Evolutionary conservation across 2,797 vertebrate species (phyloP).

Genomic region (Hipposideros larvatus): DNA sequence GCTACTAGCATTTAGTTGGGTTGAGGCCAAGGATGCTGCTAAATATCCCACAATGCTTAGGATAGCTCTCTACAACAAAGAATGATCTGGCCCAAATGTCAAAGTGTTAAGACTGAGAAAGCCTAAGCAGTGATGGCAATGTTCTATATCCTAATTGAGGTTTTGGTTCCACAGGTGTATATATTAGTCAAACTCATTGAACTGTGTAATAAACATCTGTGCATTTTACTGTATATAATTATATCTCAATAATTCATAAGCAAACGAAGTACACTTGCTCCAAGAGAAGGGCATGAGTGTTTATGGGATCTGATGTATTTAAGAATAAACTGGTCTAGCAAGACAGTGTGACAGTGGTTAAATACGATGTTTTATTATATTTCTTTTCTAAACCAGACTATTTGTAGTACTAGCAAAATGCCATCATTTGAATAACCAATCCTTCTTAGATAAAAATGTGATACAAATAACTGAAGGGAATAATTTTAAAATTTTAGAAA

Average conservation of each 20-base stretch:
- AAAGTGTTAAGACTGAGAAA: background rate
- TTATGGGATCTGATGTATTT: background rate
- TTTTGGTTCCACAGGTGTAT: background rate
- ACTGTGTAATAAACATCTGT: background rate
- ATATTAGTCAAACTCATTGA: slow-evolving; percentile 8
- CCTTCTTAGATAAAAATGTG: slow-evolving; percentile 15
- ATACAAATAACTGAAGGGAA: slow-evolving; percentile 37
- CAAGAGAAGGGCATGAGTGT: background rate
- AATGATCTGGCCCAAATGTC: background rate
- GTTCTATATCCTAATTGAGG: background rate
- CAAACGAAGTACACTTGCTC: slow-evolving; percentile 28
- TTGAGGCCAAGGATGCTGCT: background rate
- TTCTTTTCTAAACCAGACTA: slow-evolving; percentile 28
- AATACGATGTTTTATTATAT: slow-evolving; percentile 10
- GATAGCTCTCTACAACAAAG: background rate
- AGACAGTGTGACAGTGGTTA: background rate
- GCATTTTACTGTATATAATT: slow-evolving; percentile 57
- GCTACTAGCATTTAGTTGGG: background rate
- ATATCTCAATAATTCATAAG: slow-evolving; percentile 38
- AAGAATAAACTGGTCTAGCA: background rate
- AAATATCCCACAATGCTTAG: background rate
- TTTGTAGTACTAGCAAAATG: slow-evolving; percentile 45
- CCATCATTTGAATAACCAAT: slow-evolving; percentile 30
- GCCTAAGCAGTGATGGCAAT: background rate
- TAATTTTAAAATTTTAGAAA: slow-evolving; percentile 30